Evolutionary conservation across 2,888 invertebrate species (phyloP), one percentile per base, ranked within the genome.

Genomic region (Drosophila rellima): DNA sequence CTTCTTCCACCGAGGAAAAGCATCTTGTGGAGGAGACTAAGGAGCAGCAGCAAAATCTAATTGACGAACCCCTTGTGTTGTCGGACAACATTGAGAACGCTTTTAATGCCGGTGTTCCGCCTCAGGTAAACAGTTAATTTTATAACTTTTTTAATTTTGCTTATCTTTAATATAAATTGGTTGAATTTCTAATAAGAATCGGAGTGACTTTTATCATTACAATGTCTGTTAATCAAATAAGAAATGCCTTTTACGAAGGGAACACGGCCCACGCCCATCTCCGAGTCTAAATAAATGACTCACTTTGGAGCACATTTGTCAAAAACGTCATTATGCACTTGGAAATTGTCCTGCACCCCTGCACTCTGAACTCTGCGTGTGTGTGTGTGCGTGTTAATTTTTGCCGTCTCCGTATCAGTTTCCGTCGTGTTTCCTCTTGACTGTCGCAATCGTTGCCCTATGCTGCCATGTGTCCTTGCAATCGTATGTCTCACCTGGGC

Each of bases 21-120:
- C 89, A 91, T 74, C 74, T 91, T 8, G 65, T 89, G 2, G 91
- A 91, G 56, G 89, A 90, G 47, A 90, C 90, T 7, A 91, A 90
- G 70, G 90, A 91, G 60, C 67, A 78, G 37, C 65, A 71, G 23
- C 50, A 61, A 20, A 56, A 17, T 45, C 42, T 20, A 7, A 31
- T 45, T 56, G 56, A 45, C 17, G 70, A 80, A 29, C 18, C 70
- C 13, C 51, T 74, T 40, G 23, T 62, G 23, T 45, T 73, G 57
- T 77, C 64, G 54, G 66, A 70, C 62, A 57, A 73, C 44, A 73
- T 82, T 73, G 82, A 77, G 39, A 65, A 73, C 59, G 44, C 56
- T 64, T 64, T 64, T 56, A 45, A 80, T 78, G 88, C 75, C 80
- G 72, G 88, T 82, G 75, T 74, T 76, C 56, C 82, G 44, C 48